These are phyloP conservation scores for Notospermus geniculatus DNA, from an alignment of 1,140 invertebrate species.

Conservation along the genomic window DNA sequence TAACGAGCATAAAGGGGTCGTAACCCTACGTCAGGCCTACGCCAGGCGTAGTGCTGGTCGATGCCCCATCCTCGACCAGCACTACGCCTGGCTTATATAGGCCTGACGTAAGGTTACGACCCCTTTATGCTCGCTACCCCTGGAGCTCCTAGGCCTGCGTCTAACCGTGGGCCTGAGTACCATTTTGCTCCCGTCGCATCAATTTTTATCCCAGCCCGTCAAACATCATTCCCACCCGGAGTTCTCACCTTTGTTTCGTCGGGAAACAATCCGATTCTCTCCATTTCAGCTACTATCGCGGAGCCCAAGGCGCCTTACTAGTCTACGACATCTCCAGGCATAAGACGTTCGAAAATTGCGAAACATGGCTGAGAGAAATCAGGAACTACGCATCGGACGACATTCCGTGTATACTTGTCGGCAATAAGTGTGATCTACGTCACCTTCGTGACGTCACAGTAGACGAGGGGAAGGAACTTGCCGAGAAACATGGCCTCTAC, in stretches of 20 bases:
- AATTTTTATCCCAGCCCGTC: too few relatives aligned
- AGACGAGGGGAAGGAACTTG: slow-evolving; percentile 20
- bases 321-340: slow-evolving; percentile 53
- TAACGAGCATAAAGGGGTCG: too few relatives aligned
- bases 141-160: too few relatives aligned
- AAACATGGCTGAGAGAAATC: slow-evolving; percentile 46
- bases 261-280: too few relatives aligned
- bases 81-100: background rate
- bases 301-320: slow-evolving; percentile 50
- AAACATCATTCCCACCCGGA: too few relatives aligned
- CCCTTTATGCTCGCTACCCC: too few relatives aligned
- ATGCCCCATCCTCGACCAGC: too few relatives aligned
- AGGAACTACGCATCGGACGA: slow-evolving; percentile 46
- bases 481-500: slow-evolving; percentile 10
- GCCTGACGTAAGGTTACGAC: too few relatives aligned
- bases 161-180: slow-evolving; percentile 1
- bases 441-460: slow-evolving; percentile 39
- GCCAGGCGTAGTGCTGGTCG: too few relatives aligned
- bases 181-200: background rate
- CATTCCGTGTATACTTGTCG: slow-evolving; percentile 54
- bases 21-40: background rate
- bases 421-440: slow-evolving; percentile 50
- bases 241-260: too few relatives aligned
- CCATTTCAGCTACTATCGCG: slow-evolving; percentile 45
- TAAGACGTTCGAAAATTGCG: slow-evolving; percentile 45